These are phyloP conservation scores for Mormyrus hasselquistii DNA, from an alignment of 2,797 vertebrate genomes.

Conservation along the genomic window DNA sequence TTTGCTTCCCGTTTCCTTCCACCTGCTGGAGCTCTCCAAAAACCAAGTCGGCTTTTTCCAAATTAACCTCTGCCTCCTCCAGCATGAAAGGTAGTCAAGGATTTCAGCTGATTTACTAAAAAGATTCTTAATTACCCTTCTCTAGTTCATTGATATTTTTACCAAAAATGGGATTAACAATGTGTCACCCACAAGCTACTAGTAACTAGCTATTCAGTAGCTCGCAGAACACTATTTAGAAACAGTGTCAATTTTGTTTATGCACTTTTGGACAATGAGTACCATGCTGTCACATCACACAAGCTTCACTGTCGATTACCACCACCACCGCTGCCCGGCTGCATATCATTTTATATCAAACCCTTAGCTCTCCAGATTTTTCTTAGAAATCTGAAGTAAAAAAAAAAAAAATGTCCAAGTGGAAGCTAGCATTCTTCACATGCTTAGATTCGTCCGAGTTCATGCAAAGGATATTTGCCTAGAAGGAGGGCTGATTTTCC, in stretches of 20 bases:
- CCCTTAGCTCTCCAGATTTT: background rate
- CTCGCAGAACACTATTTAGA: background rate
- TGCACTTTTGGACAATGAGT: background rate
- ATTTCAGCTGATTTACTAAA: background rate
- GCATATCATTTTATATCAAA: background rate
- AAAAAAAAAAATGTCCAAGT: background rate
- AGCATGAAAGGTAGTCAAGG: constrained; percentile 55
- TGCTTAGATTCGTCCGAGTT: background rate
- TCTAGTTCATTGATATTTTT: background rate
- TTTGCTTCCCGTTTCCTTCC: constrained; percentile 51
- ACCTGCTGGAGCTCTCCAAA: constrained; percentile 51
- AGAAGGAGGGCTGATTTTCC: constrained; percentile 45
- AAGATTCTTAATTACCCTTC: background rate
- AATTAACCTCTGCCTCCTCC: constrained; percentile 51
- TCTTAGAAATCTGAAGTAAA: background rate
- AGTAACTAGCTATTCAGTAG: background rate
- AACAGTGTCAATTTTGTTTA: background rate
- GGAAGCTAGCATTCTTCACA: background rate
- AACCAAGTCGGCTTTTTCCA: constrained; percentile 52
- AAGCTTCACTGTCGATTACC: background rate
- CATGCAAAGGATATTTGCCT: constrained; percentile 51
- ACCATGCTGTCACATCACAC: background rate
- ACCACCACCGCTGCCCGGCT: background rate
- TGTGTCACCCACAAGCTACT: background rate
- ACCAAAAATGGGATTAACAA: background rate